Percentiles rank a stretch among this genome's conserved stretches.
phyloP scores from a whole-genome alignment of 2,113 vertebrate genomes.

The Willisornis vidua region DNA sequence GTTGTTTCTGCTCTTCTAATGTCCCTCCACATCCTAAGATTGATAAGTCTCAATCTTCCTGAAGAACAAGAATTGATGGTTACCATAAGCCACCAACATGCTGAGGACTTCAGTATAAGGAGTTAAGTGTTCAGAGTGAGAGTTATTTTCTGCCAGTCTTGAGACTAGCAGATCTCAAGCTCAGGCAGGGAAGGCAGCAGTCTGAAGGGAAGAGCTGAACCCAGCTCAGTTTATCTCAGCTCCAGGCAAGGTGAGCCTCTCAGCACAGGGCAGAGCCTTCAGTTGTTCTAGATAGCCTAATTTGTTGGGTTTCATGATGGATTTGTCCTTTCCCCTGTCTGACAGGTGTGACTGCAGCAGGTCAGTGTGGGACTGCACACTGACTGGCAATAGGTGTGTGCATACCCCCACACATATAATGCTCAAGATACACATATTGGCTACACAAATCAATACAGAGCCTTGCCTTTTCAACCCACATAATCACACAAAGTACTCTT shows the following conservation, averaged over 20 bases:
- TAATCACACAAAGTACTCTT: background rate
- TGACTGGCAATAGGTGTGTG: background rate
- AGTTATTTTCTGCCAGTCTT: background rate
- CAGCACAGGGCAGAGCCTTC: background rate
- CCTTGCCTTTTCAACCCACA: background rate
- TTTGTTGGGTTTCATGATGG: background rate
- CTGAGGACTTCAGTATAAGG: background rate
- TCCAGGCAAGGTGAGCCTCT: background rate
- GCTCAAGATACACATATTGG: no score
- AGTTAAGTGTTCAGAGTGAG: background rate
- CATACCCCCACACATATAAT: accelerated
- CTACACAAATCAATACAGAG: background rate
- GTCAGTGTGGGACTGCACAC: background rate
- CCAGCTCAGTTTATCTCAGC: background rate
- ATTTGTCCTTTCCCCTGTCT: background rate
- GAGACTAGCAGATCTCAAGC: background rate
- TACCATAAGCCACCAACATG: background rate
- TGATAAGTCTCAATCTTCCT: background rate
- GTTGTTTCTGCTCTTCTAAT: no score
- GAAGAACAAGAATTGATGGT: background rate
- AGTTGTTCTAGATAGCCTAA: background rate
- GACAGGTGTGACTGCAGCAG: background rate
- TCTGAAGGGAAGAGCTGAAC: background rate
- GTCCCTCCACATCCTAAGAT: background rate
- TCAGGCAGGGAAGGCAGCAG: background rate